These are phyloP conservation scores for Cerastis rubricosa DNA, from an alignment of 2,888 invertebrate species.

Conservation along the genomic window DNA sequence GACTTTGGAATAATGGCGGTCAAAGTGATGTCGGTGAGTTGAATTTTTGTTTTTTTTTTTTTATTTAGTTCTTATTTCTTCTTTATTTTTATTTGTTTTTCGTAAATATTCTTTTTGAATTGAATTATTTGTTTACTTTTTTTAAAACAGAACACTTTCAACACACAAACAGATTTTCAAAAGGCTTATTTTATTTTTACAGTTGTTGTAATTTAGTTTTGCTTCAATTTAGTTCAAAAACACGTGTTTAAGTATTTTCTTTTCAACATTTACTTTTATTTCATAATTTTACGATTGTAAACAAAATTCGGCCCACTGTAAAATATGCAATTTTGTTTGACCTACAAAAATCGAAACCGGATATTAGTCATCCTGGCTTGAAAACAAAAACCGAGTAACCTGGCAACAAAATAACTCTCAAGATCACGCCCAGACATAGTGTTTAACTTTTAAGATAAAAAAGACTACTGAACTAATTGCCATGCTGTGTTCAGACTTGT, in stretches of 20 bases:
- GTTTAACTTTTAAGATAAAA: constrained; percentile 20
- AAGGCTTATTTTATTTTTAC: background rate
- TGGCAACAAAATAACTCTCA: background rate
- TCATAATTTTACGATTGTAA: background rate
- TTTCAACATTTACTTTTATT: background rate
- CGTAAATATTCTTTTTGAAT: background rate
- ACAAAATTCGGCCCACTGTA: background rate
- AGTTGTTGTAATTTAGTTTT: background rate
- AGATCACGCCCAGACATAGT: constrained; percentile 21
- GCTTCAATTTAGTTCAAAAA: background rate
- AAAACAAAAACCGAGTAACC: background rate
- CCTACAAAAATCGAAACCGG: background rate
- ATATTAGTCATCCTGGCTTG: background rate
- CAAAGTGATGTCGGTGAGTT: constrained; percentile 58
- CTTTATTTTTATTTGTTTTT: background rate
- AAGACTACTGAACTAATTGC: constrained; percentile 18
- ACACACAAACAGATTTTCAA: background rate
- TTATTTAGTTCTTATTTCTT: background rate
- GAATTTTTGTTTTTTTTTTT: constrained; percentile 3
- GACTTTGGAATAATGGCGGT: constrained; percentile 62
- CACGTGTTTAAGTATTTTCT: background rate
- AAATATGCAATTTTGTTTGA: background rate
- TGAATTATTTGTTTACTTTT: background rate
- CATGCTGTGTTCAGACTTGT: constrained; percentile 10
- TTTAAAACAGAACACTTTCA: background rate